Base-by-base conservation (phyloP, 2,888 invertebrate species). In the Pharmacophagus antenor region DNA sequence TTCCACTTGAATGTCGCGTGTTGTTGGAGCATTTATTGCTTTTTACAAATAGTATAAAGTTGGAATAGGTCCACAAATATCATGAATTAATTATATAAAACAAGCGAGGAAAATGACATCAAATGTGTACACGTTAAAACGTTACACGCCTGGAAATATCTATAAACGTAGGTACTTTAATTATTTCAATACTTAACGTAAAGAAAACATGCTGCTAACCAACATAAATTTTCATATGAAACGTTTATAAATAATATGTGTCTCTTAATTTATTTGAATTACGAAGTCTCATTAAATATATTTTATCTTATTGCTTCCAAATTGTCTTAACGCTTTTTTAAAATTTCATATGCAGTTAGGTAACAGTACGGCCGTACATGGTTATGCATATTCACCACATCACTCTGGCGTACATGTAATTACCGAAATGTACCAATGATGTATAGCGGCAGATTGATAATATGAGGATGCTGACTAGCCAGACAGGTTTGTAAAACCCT, bases 201-300 rank as follows among this genome's bases (percentile, higher is more conserved):
- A 37, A 37, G 37, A 44, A 20, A 49, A 56, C 41, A 18, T 48
- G 37, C 22, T 37, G 37, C 58, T 53, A 49, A 58, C 56, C 48
- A 49, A 48, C 23, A 37, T 49, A 18, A 46, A 61, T 58, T 58
- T 41, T 8, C 22, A 47, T 47, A 37, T 27, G 31, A 52, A 58
- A 47, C 52, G 15, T 10, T 42, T 37, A 42, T 47, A 46, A 37
- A 2, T 52, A 23, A 50, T 44, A 1, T n/a, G 37, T n/a, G n/a
- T n/a, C n/a, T n/a, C n/a, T n/a, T n/a, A n/a, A n/a, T n/a, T n/a
- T n/a, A n/a, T n/a, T n/a, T n/a, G n/a, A n/a, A n/a, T n/a, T n/a
- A n/a, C n/a, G n/a, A n/a, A n/a, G n/a, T n/a, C n/a, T n/a, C n/a
- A n/a, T n/a, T n/a, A n/a, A n/a, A n/a, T n/a, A n/a, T n/a, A n/a